Conservation (phyloP, 1,140 invertebrate species). For the Riptortus pedestris region DNA sequence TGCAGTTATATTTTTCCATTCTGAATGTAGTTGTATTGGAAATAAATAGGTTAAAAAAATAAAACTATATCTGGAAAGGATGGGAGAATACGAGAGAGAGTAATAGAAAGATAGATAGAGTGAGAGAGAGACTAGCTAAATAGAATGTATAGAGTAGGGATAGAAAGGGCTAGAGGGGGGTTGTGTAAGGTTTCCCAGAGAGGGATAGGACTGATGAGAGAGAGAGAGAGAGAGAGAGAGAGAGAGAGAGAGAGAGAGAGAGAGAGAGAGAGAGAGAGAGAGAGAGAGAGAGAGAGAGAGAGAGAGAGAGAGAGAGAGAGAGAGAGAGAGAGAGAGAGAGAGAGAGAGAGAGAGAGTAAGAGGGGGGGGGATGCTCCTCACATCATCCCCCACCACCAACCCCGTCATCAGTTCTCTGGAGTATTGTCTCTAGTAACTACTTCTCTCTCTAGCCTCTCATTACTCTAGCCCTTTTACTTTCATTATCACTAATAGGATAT, state of each 20-base stretch:
- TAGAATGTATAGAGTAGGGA: too few relatives aligned
- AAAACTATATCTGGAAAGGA: too few relatives aligned
- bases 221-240: constrained; percentile 16
- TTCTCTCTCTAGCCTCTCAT: too few relatives aligned
- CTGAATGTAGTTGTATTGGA: too few relatives aligned
- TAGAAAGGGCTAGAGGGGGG: neutral
- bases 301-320: constrained; percentile 16
- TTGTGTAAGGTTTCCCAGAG: neutral
- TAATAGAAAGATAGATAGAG: neutral
- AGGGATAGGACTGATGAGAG: neutral
- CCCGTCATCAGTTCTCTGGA: too few relatives aligned
- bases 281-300: constrained; percentile 16
- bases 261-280: constrained; percentile 16
- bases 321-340: constrained; percentile 16
- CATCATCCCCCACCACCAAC: too few relatives aligned
- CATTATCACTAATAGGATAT: too few relatives aligned
- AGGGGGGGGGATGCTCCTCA: neutral
- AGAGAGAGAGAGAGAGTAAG: constrained; percentile 10
- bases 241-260: constrained; percentile 16
- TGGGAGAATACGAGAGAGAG: neutral
- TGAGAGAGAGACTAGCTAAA: neutral
- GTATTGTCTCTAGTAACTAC: too few relatives aligned
- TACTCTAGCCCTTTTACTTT: too few relatives aligned
- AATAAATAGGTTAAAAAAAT: too few relatives aligned
- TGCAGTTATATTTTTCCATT: too few relatives aligned